These are phyloP conservation scores for Neoaliturus tenellus DNA, from an alignment of 2,888 invertebrate genomes.

Conservation along the genomic window DNA sequence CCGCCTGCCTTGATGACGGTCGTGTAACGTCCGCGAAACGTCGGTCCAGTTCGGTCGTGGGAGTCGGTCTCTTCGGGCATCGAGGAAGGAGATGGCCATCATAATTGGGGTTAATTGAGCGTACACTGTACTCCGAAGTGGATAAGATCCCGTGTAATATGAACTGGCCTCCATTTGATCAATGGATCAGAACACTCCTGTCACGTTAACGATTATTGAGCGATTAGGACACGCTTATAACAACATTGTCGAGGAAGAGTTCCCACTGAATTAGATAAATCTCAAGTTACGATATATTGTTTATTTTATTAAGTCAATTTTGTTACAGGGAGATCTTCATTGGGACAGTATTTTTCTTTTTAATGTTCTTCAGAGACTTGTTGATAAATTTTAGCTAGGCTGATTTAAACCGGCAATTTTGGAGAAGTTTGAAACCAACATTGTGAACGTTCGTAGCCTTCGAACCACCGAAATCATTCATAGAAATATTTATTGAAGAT, in stretches of 20 bases:
- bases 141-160: neutral
- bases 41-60: neutral
- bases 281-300: too few relatives aligned
- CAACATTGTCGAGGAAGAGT: neutral
- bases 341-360: too few relatives aligned
- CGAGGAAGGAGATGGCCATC: neutral
- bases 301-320: too few relatives aligned
- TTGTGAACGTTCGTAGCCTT: too few relatives aligned
- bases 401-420: too few relatives aligned
- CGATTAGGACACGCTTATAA: neutral
- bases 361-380: too few relatives aligned
- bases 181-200: neutral
- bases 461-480: too few relatives aligned
- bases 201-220: neutral
- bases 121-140: neutral
- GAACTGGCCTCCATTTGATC: neutral
- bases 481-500: too few relatives aligned
- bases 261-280: neutral
- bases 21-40: conserved; percentile 7
- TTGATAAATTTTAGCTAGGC: too few relatives aligned
- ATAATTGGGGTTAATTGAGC: neutral
- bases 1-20: conserved; percentile 8
- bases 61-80: neutral
- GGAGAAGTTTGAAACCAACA: too few relatives aligned
- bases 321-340: too few relatives aligned